These are phyloP conservation scores for Bombylius discolor DNA, from an alignment of 2,888 invertebrate genomes.

Conservation along the genomic window DNA sequence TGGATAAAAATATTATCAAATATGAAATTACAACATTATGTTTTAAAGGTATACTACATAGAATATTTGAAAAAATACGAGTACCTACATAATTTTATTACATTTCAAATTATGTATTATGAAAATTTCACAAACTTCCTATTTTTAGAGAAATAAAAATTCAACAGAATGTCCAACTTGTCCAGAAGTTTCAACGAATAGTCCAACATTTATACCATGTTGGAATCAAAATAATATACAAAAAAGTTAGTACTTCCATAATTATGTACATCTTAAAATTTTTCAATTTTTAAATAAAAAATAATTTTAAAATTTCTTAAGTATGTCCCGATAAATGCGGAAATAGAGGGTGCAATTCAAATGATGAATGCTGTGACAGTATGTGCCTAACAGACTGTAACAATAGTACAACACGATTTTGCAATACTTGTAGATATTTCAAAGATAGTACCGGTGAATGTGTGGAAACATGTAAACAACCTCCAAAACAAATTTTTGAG, in stretches of 20 bases:
- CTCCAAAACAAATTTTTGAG: background rate
- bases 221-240: constrained; percentile 71
- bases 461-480: constrained; percentile 28
- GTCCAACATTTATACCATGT: constrained; percentile 37
- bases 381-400: constrained; percentile 16
- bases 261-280: too few species aligned
- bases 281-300: too few species aligned
- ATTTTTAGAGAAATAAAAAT: constrained; percentile 44
- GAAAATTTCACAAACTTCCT: background rate
- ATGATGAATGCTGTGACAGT: constrained; percentile 18
- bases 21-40: constrained; percentile 20
- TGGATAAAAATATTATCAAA: constrained; percentile 66
- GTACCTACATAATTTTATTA: too few species aligned
- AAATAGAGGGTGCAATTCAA: constrained; percentile 24
- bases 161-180: constrained; percentile 54
- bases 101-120: too few species aligned
- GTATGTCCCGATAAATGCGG: constrained; percentile 43
- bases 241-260: constrained; percentile 27
- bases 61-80: too few species aligned
- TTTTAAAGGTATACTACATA: constrained; percentile 18
- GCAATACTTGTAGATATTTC: constrained; percentile 62
- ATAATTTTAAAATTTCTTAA: background rate
- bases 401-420: constrained; percentile 46
- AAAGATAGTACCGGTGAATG: constrained; percentile 40
- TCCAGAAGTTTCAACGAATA: constrained; percentile 23